phyloP scores from a whole-genome alignment of 2,888 invertebrate species.

The Hoplodrina ambigua region DNA sequence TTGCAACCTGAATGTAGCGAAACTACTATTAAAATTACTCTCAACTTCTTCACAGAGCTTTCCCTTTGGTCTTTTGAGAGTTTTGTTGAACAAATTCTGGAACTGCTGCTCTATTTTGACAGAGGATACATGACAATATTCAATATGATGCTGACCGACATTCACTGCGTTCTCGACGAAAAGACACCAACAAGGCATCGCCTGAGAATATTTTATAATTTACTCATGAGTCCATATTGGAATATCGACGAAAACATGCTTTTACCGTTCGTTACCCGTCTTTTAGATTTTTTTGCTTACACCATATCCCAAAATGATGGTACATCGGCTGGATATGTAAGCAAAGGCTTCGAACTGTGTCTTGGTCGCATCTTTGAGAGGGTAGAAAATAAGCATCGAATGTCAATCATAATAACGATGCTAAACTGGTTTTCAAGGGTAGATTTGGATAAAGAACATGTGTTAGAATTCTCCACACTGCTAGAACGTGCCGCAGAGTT shows the following conservation, averaged over 20 bases:
- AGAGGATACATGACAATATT: constrained; percentile 74
- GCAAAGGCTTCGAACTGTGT: constrained; percentile 89
- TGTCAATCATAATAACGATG: constrained; percentile 87
- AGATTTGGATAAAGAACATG: constrained; percentile 79
- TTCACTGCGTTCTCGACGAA: constrained; percentile 75
- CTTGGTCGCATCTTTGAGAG: constrained; percentile 87
- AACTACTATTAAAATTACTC: constrained; percentile 72
- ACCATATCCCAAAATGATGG: constrained; percentile 74
- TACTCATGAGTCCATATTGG: constrained; percentile 87
- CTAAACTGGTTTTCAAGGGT: constrained; percentile 87
- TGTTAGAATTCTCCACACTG: constrained; percentile 88
- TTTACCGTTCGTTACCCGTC: constrained; percentile 79
- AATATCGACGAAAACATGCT: constrained; percentile 80
- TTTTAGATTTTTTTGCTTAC: constrained; percentile 86
- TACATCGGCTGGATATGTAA: constrained; percentile 72
- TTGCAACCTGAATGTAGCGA: constrained; percentile 77
- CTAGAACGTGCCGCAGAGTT: constrained; percentile 88
- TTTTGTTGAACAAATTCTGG: constrained; percentile 77
- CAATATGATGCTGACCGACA: constrained; percentile 78
- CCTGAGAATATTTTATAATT: constrained; percentile 86
- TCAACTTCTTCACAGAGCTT: constrained; percentile 74
- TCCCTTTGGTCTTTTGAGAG: constrained; percentile 77
- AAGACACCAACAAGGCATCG: constrained; percentile 80
- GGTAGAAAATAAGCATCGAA: constrained; percentile 83
- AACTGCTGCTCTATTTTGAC: constrained; percentile 75